Evolutionary conservation across 2,888 invertebrate species (phyloP), one percentile per base, ranked within the genome.

Genomic region (Papilio demoleus): DNA sequence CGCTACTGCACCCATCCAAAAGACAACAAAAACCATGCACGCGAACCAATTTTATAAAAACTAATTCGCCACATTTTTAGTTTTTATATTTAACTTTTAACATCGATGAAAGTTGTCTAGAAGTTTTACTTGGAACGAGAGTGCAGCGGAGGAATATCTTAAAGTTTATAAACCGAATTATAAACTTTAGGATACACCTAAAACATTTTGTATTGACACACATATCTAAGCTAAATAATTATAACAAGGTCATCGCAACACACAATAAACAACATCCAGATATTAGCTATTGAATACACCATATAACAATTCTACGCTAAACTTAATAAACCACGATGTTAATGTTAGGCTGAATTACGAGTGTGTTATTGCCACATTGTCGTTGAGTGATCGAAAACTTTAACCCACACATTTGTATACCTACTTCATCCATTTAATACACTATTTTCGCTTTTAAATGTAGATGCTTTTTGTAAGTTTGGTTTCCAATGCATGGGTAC

Each of bases 401-500:
- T 65, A 76, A 72, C 74, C 74, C 75, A 76, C 76, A 76, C 73
- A 81, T 80, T 72, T 80, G 73, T 71, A 82, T 88, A 92, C 91
- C 89, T 90, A 90, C 90, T 78, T 92, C 88, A 93, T 91, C 92
- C 92, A 90, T 92, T 92, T 87, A 92, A 88, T 83, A 93, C 91
- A 89, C 93, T 92, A 93, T 92, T 93, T 91, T 92, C 92, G 88
- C 93, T 93, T 86, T 92, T 93, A 91, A 92, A 92, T 81, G 91
- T 92, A 85, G 92, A 91, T 88, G 92, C 90, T 90, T 92, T 93
- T 86, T 86, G 88, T 87, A 93, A 91, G 88, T 92, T 92, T 85
- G 93, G 92, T 85, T 92, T 91, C 92, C 93, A 93, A 88, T 92
- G 88, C 90, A 93, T 92, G 81, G 92, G 89, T 81, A 93, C 89